Conservation (phyloP, 1,140 invertebrate species). For the Listronotus oregonensis region DNA sequence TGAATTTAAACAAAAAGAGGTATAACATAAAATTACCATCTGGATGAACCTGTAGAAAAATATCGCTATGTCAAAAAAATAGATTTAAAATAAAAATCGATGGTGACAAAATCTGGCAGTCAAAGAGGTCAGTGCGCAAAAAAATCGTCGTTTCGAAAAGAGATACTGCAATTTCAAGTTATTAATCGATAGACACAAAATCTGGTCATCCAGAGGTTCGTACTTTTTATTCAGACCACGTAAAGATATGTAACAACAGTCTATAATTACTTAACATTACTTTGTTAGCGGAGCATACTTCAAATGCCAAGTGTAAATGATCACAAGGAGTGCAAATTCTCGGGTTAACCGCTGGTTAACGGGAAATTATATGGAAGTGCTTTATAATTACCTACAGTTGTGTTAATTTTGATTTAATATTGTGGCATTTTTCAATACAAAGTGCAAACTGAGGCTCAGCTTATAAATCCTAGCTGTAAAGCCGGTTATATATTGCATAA, state of each 20-base stretch:
- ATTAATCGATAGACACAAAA: neutral
- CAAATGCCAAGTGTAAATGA: constrained; percentile 22
- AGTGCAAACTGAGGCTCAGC: neutral
- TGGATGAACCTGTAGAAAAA: too few relatives aligned
- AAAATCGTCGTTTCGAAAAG: neutral
- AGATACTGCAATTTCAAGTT: neutral
- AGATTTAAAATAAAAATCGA: neutral
- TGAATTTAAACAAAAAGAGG: too few relatives aligned
- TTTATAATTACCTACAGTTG: constrained; percentile 27
- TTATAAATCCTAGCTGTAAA: constrained; percentile 3
- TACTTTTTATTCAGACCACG: neutral
- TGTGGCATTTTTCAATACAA: constrained; percentile 1
- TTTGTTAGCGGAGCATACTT: constrained; percentile 18
- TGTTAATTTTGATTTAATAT: constrained; percentile 29
- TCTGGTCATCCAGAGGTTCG: too few relatives aligned
- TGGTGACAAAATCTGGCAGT: neutral
- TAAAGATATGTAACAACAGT: neutral
- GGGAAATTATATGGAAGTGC: constrained; percentile 13
- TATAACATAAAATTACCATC: too few relatives aligned
- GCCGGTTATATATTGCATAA: neutral
- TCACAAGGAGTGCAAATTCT: constrained; percentile 24
- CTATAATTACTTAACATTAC: constrained; percentile 11
- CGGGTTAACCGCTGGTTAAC: constrained; percentile 20
- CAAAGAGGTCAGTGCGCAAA: neutral
- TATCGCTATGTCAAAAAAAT: too few relatives aligned